Conservation (phyloP, 2,888 invertebrate species). For the Vesta saturnalis region DNA sequence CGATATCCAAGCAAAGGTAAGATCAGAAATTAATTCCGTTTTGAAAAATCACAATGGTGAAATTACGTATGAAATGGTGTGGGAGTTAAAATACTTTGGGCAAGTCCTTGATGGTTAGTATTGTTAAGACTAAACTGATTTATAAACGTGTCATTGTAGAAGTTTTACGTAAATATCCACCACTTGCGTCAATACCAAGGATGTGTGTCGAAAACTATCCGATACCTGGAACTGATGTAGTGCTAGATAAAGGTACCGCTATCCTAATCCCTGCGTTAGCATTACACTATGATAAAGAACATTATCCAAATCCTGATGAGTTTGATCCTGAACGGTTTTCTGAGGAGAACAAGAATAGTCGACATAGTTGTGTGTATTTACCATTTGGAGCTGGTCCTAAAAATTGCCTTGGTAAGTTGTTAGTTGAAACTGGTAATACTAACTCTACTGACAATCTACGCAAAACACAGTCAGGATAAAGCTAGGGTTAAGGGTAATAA, state of each 20-base stretch:
- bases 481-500: too few relatives aligned
- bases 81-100: conserved; percentile 1
- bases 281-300: conserved; percentile 22
- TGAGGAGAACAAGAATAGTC: conserved; percentile 61
- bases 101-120: neutral
- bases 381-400: conserved; percentile 69
- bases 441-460: too few relatives aligned
- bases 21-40: conserved; percentile 3
- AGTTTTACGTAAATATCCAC: conserved; percentile 36
- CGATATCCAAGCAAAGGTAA: neutral
- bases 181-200: conserved; percentile 25
- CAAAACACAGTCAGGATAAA: too few relatives aligned
- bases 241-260: conserved; percentile 16
- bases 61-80: conserved; percentile 6
- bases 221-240: conserved; percentile 20
- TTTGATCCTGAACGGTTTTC: conserved; percentile 60
- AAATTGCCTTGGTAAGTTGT: conserved; percentile 66
- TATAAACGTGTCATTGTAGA: conserved; percentile 23
- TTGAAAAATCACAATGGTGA: conserved; percentile 1
- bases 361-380: conserved; percentile 66
- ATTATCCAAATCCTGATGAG: conserved; percentile 27
- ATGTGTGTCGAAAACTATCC: conserved; percentile 19
- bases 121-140: neutral
- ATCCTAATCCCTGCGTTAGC: conserved; percentile 18
- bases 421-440: too few relatives aligned